A percentile compares a stretch with the other conserved stretches of the same genome.
Conservation (phyloP, 2,797 vertebrate species). For the Onychomys leucogaster region DNA sequence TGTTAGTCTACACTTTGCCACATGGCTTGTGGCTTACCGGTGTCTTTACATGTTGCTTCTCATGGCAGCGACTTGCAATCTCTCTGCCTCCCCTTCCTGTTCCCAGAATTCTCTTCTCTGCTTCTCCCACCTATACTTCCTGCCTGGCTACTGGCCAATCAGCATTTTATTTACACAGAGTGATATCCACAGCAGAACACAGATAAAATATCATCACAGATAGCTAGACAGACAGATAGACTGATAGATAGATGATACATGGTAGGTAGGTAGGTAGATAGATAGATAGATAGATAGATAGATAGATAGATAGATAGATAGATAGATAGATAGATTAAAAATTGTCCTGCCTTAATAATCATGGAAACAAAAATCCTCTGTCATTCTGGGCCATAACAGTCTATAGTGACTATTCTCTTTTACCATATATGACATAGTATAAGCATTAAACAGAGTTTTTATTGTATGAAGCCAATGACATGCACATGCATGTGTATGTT, state of each 20-base stretch:
- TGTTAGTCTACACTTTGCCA: too few species aligned
- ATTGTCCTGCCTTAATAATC: background rate
- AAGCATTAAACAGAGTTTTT: background rate
- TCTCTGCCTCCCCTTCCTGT: too few species aligned
- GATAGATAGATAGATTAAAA: background rate
- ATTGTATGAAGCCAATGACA: slow-evolving; percentile 6
- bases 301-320: background rate
- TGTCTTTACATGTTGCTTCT: too few species aligned
- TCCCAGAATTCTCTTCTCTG: too few species aligned
- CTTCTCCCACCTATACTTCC: too few species aligned
- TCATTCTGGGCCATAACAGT: background rate
- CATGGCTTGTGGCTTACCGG: too few species aligned
- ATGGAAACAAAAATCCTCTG: background rate
- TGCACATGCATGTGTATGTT: background rate
- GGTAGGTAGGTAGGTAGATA: background rate
- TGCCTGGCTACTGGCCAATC: too few species aligned
- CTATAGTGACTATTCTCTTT: background rate
- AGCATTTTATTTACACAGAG: too few species aligned
- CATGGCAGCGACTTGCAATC: too few species aligned
- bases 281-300: background rate
- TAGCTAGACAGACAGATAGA: too few species aligned
- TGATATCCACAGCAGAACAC: too few species aligned
- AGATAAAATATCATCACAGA: too few species aligned
- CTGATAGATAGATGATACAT: background rate
- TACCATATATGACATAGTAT: background rate